Percentiles rank a stretch among this genome's conserved stretches.
Conservation (phyloP, 2,888 invertebrate species). For the Drosophila kuntzei region DNA sequence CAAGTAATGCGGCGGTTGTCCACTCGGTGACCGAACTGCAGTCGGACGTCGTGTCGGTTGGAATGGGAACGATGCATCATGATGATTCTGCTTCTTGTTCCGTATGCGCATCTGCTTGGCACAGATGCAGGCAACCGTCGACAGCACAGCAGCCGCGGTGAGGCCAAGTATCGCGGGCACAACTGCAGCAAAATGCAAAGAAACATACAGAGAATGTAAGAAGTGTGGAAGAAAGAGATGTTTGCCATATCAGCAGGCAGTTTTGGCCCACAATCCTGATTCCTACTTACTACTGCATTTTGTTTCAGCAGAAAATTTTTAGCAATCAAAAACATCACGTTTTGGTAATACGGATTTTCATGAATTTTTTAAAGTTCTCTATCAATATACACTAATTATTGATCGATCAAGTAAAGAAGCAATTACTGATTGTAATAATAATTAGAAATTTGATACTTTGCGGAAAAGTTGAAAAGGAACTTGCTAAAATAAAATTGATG, state of each 20-base stretch:
- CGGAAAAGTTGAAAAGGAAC: neutral
- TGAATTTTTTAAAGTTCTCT: no score
- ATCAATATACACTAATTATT: no score
- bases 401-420: no score
- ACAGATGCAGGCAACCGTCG: slow-evolving; percentile 84
- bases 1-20: slow-evolving; percentile 92
- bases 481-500: neutral
- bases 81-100: slow-evolving; percentile 84
- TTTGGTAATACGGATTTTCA: neutral
- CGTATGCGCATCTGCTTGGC: slow-evolving; percentile 83
- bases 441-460: no score
- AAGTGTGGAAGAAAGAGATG: neutral
- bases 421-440: no score
- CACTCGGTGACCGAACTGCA: slow-evolving; percentile 93
- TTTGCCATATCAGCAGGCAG: neutral
- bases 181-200: slow-evolving; percentile 65
- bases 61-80: slow-evolving; percentile 85
- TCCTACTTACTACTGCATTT: no score
- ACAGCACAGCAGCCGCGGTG: slow-evolving; percentile 84
- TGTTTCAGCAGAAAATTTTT: no score
- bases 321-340: neutral
- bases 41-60: slow-evolving; percentile 86
- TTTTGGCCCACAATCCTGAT: no score
- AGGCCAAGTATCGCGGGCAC: slow-evolving; percentile 85
- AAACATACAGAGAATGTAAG: neutral